These are phyloP conservation scores for Anoplolepis gracilipes DNA, from an alignment of 1,140 invertebrate genomes.

Conservation along the genomic window DNA sequence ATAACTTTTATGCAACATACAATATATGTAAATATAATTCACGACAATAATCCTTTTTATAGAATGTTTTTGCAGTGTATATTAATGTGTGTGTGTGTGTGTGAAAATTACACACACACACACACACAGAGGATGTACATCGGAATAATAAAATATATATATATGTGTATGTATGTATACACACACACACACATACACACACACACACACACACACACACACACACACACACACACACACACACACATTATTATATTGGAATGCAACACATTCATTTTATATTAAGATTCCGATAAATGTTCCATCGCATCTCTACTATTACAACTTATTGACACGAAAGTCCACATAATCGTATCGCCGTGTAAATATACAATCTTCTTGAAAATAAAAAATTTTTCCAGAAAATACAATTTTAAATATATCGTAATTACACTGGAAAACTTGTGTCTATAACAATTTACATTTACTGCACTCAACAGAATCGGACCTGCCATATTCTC, in stretches of 20 bases:
- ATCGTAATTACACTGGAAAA: slow-evolving; percentile 47
- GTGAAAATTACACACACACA: slow-evolving; percentile 59
- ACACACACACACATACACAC: no score
- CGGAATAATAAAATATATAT: slow-evolving; percentile 78
- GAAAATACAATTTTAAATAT: slow-evolving; percentile 69
- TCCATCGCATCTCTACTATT: slow-evolving; percentile 65
- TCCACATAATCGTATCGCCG: slow-evolving; percentile 51
- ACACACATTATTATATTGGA: no score
- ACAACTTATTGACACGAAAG: slow-evolving; percentile 50
- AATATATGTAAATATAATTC: slow-evolving; percentile 61
- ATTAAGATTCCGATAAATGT: slow-evolving; percentile 80
- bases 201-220: no score
- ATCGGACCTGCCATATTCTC: slow-evolving; percentile 52
- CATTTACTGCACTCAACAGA: slow-evolving; percentile 41
- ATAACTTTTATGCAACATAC: slow-evolving; percentile 64
- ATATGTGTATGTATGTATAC: slow-evolving; percentile 38
- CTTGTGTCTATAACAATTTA: slow-evolving; percentile 54
- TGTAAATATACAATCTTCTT: slow-evolving; percentile 48
- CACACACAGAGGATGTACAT: slow-evolving; percentile 62
- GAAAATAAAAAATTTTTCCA: slow-evolving; percentile 47
- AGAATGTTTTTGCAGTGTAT: slow-evolving; percentile 45
- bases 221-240: no score
- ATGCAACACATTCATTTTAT: slow-evolving; percentile 83
- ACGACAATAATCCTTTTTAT: slow-evolving; percentile 47
- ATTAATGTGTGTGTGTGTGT: slow-evolving; percentile 26